Conservation (phyloP, 2,888 invertebrate species). For the Axea sp. region DNA sequence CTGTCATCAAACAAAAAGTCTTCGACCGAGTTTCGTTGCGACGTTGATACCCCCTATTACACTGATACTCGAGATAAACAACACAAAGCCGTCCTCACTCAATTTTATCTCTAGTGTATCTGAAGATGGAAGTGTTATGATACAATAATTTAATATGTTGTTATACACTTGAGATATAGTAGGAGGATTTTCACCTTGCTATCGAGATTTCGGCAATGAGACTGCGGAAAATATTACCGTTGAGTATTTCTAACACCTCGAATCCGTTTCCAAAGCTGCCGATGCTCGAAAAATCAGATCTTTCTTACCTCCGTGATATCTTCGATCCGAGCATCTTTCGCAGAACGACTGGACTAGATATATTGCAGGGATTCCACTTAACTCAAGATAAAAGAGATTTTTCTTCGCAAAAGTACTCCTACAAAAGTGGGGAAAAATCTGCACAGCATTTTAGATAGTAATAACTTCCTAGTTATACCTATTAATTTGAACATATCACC, state of each 20-base stretch:
- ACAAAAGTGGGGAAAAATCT: no score
- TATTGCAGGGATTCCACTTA: conserved; percentile 19
- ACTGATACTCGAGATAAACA: conserved; percentile 48
- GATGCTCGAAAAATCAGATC: conserved; percentile 27
- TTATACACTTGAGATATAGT: conserved; percentile 2
- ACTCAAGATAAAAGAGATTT: conserved; percentile 24
- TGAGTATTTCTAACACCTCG: conserved; percentile 32
- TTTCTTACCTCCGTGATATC: conserved; percentile 2
- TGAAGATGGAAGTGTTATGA: conserved; percentile 41
- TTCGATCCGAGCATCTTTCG: conserved; percentile 19
- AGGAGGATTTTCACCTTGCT: conserved; percentile 9
- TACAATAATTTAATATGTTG: conserved; percentile 53
- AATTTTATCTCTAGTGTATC: conserved; percentile 43
- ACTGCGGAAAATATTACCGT: conserved; percentile 26
- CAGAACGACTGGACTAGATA: conserved; percentile 6
- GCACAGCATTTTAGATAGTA: not conserved
- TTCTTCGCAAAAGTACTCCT: no score
- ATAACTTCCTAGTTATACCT: conserved; percentile 26
- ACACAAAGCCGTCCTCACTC: conserved; percentile 41
- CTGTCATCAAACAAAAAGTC: conserved; percentile 51
- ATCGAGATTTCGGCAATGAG: conserved; percentile 46
- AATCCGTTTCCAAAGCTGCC: conserved; percentile 28
- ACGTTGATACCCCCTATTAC: conserved; percentile 36
- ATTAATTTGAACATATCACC: conserved; percentile 62
- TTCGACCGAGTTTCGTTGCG: conserved; percentile 25